Percentiles rank a stretch among this genome's conserved stretches.
Evolutionary conservation across 2,797 vertebrate species (phyloP).

Genomic region (Enoplosus armatus): DNA sequence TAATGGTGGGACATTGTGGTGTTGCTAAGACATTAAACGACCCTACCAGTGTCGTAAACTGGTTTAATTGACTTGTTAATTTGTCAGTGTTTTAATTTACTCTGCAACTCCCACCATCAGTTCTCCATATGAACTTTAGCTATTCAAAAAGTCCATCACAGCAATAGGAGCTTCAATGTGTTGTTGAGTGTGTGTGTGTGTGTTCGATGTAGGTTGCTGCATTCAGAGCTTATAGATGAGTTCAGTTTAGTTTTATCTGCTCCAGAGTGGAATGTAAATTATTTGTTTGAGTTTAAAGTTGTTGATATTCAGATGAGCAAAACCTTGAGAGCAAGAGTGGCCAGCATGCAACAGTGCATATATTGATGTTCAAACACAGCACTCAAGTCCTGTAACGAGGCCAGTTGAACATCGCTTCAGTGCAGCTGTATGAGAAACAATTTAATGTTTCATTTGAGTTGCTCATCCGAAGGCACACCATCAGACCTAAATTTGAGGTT

Average conservation of each 20-base stretch:
- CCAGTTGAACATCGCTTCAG: slow-evolving; percentile 17
- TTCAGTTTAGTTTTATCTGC: slow-evolving; percentile 3
- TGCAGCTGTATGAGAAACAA: slow-evolving; percentile 46
- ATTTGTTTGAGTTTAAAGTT: not conserved
- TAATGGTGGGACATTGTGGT: not conserved
- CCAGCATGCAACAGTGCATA: not conserved
- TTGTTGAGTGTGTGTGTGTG: not conserved
- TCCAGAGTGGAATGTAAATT: not conserved
- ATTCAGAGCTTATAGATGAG: not conserved
- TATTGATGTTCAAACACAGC: slow-evolving; percentile 17
- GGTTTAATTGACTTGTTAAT: not conserved
- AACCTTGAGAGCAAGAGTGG: not conserved
- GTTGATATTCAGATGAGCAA: not conserved
- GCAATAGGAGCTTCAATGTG: not conserved
- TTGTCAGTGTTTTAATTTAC: slow-evolving; percentile 9
- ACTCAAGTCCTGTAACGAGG: slow-evolving; percentile 23
- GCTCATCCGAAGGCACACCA: slow-evolving; percentile 52
- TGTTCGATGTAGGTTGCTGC: not conserved
- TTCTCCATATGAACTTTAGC: not conserved
- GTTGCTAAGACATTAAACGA: not conserved
- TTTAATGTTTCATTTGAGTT: slow-evolving; percentile 68
- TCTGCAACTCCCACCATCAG: not conserved
- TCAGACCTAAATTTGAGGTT: slow-evolving; percentile 63
- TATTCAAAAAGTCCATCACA: not conserved
- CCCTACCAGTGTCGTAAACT: not conserved